Evolutionary conservation across 2,888 invertebrate genomes (phyloP), one percentile per base, ranked within the genome.

Genomic region (Lycophotia porphyrea): DNA sequence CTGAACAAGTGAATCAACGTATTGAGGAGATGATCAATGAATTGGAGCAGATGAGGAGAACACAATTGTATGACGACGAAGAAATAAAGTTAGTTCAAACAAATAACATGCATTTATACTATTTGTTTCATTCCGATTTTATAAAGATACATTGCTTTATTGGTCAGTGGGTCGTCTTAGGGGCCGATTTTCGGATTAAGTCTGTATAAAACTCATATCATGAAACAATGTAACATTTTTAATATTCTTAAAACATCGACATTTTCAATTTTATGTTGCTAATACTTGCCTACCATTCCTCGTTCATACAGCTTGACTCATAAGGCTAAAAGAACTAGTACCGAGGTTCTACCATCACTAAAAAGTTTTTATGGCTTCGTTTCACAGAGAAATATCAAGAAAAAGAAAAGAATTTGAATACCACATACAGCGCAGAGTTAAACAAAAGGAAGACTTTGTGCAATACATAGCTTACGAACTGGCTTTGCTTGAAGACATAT

Each of bases 21-120:
- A 97, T 98, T 87, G 98, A 99, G 96, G 97, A 97, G 83, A 97
- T 98, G 97, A 97, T 98, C 88, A 97, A 97, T 81, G 98, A 98
- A 92, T 97, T 99, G 90, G 98, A 98, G 92, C 97, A 98, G 91
- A 97, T 99, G 97, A 97, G 97, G 89, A 97, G 97, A 87, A 97
- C 97, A 52, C 97, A 97, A 89, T 94, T 99, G 71, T 98, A 98
- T 90, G 96, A 97, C 15, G 97, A 97, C 75, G 97, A 97, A 70
- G 98, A 98, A 96, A 97, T 98, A 91, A 97, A 97, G 98, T 98
- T 93, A 83, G 89, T 70, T 31, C 8, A 36, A 39, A 71, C 15
- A 55, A 49, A 24, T 21, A 34, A 9, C 15, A 55, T 55, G 21
- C 1, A 34, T 34, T 31, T 4, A 18, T 18, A 31, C 27, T 7